Percentiles rank a stretch among this genome's conserved stretches.
Evolutionary conservation across 1,140 invertebrate genomes (phyloP).

Genomic region (Drusus annulatus): DNA sequence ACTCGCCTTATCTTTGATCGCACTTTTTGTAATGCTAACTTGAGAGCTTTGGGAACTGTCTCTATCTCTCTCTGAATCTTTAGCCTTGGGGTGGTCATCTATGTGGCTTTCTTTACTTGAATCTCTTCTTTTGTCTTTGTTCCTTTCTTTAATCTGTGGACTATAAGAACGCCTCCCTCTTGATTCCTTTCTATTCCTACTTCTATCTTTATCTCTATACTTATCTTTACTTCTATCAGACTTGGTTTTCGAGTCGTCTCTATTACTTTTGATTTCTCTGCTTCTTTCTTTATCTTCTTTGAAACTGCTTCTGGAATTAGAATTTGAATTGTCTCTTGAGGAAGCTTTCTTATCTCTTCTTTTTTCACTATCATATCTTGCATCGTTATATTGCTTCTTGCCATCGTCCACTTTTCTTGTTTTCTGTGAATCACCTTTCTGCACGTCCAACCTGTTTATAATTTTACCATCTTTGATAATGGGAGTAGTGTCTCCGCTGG

Average conservation of each 20-base stretch:
- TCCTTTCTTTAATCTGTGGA: slow-evolving; percentile 3
- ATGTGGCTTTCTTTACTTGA: not conserved
- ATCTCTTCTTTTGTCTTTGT: slow-evolving; percentile 2
- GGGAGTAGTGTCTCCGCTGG: slow-evolving; percentile 41
- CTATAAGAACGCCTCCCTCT: not conserved
- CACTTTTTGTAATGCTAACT: not conserved
- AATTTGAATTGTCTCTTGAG: slow-evolving; percentile 9
- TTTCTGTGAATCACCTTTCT: not conserved
- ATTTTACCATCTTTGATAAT: not conserved
- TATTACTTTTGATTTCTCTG: not conserved
- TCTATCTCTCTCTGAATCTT: not conserved
- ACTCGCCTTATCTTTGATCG: not conserved
- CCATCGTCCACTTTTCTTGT: not conserved
- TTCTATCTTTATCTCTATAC: slow-evolving; percentile 1
- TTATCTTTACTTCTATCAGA: not conserved
- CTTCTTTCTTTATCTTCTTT: slow-evolving; percentile 5
- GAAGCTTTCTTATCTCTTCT: not conserved
- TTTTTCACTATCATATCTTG: not conserved
- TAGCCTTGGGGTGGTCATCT: not conserved
- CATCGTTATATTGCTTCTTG: not conserved
- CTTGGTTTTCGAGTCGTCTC: not conserved
- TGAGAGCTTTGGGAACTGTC: slow-evolving; percentile 17
- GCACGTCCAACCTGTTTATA: not conserved
- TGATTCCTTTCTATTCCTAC: not conserved
- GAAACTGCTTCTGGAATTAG: not conserved